Base-by-base conservation (phyloP, 2,888 invertebrate genomes). In the Tetragonisca angustula region DNA sequence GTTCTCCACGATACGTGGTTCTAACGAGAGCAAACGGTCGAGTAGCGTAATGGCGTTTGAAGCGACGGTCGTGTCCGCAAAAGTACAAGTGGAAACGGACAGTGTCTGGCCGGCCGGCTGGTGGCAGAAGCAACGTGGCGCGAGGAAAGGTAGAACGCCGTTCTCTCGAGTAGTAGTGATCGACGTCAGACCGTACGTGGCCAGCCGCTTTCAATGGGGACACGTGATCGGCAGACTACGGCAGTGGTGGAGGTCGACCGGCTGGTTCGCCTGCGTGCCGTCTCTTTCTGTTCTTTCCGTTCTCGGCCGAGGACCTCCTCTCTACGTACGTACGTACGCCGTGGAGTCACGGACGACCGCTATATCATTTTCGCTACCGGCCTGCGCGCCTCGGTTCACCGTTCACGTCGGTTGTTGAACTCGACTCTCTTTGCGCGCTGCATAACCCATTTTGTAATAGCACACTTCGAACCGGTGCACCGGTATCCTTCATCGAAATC, bases 361-460 rank as follows among this genome's bases (percentile, higher is more conserved):
- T 91, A 92, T 91, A 92, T 91, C 91, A 92, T 93, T 90, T 92
- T 93, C 92, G 92, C 93, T 92, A 92, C 91, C 89, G 90, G 87
- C 87, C 87, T 88, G 85, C 89, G 86, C 84, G 82, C 88, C 91
- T 91, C 90, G 88, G 91, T 91, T 90, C 90, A 88, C 92, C 88
- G 89, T 90, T 89, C 90, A 81, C 89, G 87, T 87, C 91, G 93
- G 93, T 94, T 93, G 91, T 92, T 92, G 93, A 94, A 93, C 94
- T 89, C 92, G 87, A 92, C 93, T 93, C 88, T 93, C 93, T 92
- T 92, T 90, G 92, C 92, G 92, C 92, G 93, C 93, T 92, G 93
- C 94, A 93, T 94, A 94, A 94, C 94, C 94, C 92, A 94, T 94
- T 94, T 94, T 94, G 94, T 94, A 94, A 94, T 92, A 94, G 94